A percentile compares a stretch with the other conserved stretches of the same genome.
Evolutionary conservation across 2,113 vertebrate species (phyloP).

Genomic region (Benitochromis conjunctus): DNA sequence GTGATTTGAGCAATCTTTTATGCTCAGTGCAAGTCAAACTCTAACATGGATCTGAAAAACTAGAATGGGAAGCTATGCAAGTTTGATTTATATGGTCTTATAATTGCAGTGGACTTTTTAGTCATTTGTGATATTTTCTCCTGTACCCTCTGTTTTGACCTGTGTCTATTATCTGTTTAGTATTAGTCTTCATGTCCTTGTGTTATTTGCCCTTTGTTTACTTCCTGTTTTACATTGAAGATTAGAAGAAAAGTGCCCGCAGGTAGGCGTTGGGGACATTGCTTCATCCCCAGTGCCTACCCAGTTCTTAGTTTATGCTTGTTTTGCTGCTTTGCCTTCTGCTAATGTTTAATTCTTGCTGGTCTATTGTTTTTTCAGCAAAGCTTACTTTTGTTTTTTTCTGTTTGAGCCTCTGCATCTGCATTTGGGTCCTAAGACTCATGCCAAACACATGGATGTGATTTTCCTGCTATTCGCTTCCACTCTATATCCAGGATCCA

Average conservation of each 20-base stretch:
- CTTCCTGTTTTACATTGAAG: background rate
- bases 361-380: background rate
- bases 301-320: background rate
- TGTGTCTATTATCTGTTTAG: background rate
- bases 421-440: background rate
- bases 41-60: background rate
- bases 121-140: background rate
- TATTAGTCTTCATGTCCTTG: background rate
- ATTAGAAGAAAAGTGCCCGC: background rate
- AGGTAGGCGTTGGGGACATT: background rate
- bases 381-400: background rate
- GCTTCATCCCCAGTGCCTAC: background rate
- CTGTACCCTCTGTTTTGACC: background rate
- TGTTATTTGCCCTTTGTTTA: background rate
- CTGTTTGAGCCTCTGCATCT: background rate
- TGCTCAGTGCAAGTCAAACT: background rate
- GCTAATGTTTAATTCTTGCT: background rate
- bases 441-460: background rate
- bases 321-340: background rate
- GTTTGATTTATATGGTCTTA: background rate
- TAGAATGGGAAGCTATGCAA: background rate
- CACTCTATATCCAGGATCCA: background rate
- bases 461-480: background rate
- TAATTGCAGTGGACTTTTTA: background rate
- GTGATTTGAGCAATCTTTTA: background rate